phyloP scores from a whole-genome alignment of 2,888 invertebrate species.

The Macrophya annulata region DNA sequence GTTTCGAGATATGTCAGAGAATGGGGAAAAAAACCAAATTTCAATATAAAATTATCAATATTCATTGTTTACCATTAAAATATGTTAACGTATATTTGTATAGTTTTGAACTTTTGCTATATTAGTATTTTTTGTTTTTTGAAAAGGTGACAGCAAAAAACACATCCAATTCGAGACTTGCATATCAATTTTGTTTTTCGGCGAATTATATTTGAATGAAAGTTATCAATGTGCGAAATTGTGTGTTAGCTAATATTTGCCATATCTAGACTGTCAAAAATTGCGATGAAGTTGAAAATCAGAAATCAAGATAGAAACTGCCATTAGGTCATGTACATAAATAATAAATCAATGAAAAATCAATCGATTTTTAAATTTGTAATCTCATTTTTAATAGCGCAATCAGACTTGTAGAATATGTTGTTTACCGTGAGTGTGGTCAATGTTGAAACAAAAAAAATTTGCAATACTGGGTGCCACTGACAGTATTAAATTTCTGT shows the following conservation, averaged over 20 bases:
- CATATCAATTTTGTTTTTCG: not conserved
- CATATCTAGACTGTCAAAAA: conserved; percentile 22
- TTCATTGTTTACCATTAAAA: not conserved
- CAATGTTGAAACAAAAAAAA: conserved; percentile 15
- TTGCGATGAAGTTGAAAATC: not conserved
- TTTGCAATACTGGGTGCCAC: conserved; percentile 49
- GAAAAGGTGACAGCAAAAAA: not conserved
- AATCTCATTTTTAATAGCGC: conserved; percentile 32
- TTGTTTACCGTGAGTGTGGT: conserved; percentile 28
- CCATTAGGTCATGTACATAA: conserved; percentile 53
- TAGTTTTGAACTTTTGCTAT: not conserved
- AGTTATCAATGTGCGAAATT: conserved; percentile 21
- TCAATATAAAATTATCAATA: not conserved
- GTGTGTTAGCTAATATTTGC: conserved; percentile 32
- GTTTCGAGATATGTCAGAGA: not conserved
- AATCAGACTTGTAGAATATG: conserved; percentile 10
- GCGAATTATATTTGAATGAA: not conserved
- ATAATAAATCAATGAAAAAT: conserved; percentile 21
- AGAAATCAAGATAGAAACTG: conserved; percentile 22
- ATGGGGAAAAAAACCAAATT: conserved; percentile 6
- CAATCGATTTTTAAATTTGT: conserved; percentile 2
- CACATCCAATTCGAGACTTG: not conserved
- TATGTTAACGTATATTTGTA: not conserved
- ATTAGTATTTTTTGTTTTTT: not conserved
- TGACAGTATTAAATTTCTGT: conserved; percentile 47